Percentiles rank a stretch among this genome's conserved stretches.
phyloP scores from a whole-genome alignment of 2,888 invertebrate genomes.

The Cryptus armator region DNA sequence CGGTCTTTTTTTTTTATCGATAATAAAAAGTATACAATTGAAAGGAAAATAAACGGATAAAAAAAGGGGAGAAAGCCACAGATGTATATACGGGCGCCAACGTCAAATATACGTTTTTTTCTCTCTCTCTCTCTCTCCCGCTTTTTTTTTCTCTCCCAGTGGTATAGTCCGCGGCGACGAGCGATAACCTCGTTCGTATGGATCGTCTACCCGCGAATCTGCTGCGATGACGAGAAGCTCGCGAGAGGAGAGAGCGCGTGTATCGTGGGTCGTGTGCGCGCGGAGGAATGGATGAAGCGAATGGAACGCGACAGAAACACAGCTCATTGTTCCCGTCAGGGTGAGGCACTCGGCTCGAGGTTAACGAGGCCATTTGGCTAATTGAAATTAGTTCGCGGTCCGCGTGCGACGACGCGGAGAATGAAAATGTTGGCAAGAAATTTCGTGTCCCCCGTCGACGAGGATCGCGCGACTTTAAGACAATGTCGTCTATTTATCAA shows the following conservation, averaged over 20 bases:
- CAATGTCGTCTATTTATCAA: background rate
- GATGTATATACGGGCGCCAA: background rate
- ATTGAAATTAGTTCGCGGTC: slow-evolving; percentile 73
- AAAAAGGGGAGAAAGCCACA: background rate
- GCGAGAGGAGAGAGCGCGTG: slow-evolving; percentile 8
- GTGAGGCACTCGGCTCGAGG: slow-evolving; percentile 57
- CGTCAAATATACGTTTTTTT: background rate
- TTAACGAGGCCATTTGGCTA: slow-evolving; percentile 70
- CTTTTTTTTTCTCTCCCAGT: background rate
- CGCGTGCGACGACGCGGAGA: slow-evolving; percentile 69
- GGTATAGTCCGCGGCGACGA: slow-evolving; percentile 24
- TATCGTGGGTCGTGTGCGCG: background rate
- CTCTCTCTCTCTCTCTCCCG: too few species aligned
- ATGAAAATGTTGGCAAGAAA: slow-evolving; percentile 64
- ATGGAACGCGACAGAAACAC: slow-evolving; percentile 20
- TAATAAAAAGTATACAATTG: background rate
- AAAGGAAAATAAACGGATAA: slow-evolving; percentile 7
- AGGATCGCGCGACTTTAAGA: background rate
- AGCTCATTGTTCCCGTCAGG: slow-evolving; percentile 53
- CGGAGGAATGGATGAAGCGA: slow-evolving; percentile 22
- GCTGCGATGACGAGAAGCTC: slow-evolving; percentile 15
- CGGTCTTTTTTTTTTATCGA: background rate
- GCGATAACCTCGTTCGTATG: slow-evolving; percentile 62
- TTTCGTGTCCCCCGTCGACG: background rate
- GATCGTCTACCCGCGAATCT: slow-evolving; percentile 49